Evolutionary conservation across 2,113 vertebrate genomes (phyloP).

Genomic region (Ictalurus punctatus): DNA sequence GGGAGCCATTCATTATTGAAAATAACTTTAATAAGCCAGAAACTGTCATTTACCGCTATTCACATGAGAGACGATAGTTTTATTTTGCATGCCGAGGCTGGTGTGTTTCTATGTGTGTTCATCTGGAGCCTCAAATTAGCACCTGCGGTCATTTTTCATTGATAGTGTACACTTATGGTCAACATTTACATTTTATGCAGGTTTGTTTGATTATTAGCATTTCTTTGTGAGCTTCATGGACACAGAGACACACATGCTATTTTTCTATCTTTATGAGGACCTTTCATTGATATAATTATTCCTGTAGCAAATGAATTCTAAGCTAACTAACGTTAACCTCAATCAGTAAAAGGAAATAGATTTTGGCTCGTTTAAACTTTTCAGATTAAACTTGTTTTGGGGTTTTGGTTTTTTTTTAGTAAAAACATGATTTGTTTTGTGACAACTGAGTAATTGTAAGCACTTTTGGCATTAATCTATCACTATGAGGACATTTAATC

Average conservation of each 20-base stretch:
- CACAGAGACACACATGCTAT: background rate
- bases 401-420: background rate
- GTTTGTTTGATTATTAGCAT: slow-evolving; percentile 45
- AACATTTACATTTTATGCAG: slow-evolving; percentile 48
- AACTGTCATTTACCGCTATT: slow-evolving; percentile 53
- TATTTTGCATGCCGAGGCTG: slow-evolving; percentile 19
- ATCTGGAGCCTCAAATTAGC: slow-evolving; percentile 39
- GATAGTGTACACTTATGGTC: slow-evolving; percentile 43
- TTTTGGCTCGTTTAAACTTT: background rate
- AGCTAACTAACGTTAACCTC: background rate
- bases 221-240: slow-evolving; percentile 6
- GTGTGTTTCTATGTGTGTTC: slow-evolving; percentile 41
- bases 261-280: background rate
- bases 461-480: background rate
- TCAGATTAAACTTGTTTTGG: background rate
- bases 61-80: slow-evolving; percentile 47
- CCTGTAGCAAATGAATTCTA: background rate
- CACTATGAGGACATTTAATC: background rate
- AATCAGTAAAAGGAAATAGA: background rate
- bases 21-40: slow-evolving; percentile 69
- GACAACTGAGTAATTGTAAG: background rate
- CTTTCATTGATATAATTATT: background rate
- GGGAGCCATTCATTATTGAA: slow-evolving; percentile 77
- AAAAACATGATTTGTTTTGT: background rate
- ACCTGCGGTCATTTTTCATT: slow-evolving; percentile 32